Conservation (phyloP, 2,888 invertebrate species). For the Pterobdella sp. region DNA sequence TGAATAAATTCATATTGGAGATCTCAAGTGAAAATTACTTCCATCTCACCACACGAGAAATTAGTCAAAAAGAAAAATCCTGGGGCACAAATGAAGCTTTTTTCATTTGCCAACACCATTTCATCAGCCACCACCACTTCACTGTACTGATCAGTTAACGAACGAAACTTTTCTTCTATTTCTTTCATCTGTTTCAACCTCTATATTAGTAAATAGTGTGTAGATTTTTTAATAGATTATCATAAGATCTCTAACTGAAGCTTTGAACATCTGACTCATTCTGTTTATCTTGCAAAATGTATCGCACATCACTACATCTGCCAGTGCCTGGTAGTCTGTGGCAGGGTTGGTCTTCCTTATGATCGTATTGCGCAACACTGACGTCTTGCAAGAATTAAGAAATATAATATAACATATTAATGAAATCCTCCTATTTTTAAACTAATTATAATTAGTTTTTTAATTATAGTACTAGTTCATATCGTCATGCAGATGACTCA, state of each 20-base stretch:
- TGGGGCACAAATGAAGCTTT: neutral
- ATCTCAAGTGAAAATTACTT: neutral
- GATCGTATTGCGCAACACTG: neutral
- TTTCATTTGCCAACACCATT: neutral
- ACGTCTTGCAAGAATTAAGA: no score
- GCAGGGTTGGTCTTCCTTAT: neutral
- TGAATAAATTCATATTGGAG: neutral
- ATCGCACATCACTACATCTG: neutral
- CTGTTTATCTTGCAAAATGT: neutral
- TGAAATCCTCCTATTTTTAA: no score
- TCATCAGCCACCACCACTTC: neutral
- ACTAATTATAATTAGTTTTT: no score
- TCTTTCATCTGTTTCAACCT: neutral
- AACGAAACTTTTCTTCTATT: neutral
- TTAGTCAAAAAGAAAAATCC: neutral
- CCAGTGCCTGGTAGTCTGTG: neutral
- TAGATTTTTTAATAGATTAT: conserved; percentile 20
- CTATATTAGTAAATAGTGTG: neutral
- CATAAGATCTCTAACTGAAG: neutral
- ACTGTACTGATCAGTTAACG: neutral
- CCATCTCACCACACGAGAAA: neutral
- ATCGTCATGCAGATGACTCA: no score
- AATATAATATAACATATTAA: no score
- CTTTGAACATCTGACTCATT: neutral
- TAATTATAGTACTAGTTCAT: no score